phyloP scores from a whole-genome alignment of 2,888 invertebrate species.

The Ophion ventricosus region DNA sequence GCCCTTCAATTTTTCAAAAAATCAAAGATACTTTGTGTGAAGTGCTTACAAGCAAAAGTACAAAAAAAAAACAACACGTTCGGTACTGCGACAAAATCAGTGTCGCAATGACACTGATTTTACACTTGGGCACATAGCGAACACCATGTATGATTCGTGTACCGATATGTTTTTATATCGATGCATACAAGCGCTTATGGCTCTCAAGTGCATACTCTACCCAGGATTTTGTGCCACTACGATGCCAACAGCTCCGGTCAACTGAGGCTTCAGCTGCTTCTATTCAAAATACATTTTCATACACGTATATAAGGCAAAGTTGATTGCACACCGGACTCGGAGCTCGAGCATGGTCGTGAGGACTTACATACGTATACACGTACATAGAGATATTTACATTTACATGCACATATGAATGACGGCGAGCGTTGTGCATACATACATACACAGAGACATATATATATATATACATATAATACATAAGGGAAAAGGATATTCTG shows the following conservation, averaged over 20 bases:
- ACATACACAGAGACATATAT: no score
- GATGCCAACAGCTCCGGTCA: not conserved
- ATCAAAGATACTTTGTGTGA: not conserved
- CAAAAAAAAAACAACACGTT: not conserved
- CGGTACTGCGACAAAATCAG: not conserved
- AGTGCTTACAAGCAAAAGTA: not conserved
- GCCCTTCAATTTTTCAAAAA: not conserved
- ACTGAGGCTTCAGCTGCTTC: not conserved
- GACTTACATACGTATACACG: not conserved
- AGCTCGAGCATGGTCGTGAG: not conserved
- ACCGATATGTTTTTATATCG: not conserved
- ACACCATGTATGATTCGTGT: not conserved
- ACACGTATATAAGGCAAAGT: not conserved
- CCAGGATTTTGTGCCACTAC: not conserved
- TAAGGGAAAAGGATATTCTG: not conserved
- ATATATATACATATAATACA: not conserved
- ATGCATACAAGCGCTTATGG: not conserved
- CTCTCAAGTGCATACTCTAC: not conserved
- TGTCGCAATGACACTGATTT: no score
- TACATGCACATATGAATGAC: not conserved
- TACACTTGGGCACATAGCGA: not conserved
- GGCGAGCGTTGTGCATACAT: no score
- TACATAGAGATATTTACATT: not conserved
- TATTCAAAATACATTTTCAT: not conserved
- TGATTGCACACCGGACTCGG: not conserved